phyloP scores from a whole-genome alignment of 23 tunicate species.

The Trididemnum clinides region DNA sequence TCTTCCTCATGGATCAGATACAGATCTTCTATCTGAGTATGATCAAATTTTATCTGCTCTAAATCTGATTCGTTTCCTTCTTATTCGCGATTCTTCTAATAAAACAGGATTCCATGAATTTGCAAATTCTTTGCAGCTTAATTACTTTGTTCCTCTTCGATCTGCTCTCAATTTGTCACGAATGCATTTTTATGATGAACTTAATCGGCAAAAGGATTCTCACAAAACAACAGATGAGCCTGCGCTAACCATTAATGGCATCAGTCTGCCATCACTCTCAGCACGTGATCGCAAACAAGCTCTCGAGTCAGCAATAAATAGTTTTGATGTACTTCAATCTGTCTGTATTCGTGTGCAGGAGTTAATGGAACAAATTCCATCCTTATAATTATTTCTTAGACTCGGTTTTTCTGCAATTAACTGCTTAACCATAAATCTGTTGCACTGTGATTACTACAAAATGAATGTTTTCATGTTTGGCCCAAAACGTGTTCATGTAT shows the following conservation, averaged over 20 bases:
- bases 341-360: slow-evolving; percentile 43
- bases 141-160: slow-evolving; percentile 39
- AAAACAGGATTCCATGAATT: slow-evolving; percentile 39
- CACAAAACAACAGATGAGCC: slow-evolving; percentile 16
- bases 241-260: slow-evolving; percentile 32
- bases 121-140: not conserved
- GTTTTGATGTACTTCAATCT: slow-evolving; percentile 62
- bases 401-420: too few relatives aligned
- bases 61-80: slow-evolving; percentile 57
- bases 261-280: slow-evolving; percentile 34
- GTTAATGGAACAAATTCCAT: not conserved
- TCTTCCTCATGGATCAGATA: slow-evolving; percentile 63
- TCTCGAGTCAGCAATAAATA: slow-evolving; percentile 53
- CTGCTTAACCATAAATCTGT: too few relatives aligned
- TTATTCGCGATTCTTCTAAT: slow-evolving; percentile 45
- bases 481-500: too few relatives aligned
- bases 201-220: slow-evolving; percentile 42
- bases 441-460: too few relatives aligned
- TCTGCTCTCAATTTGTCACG: slow-evolving; percentile 57
- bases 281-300: slow-evolving; percentile 37
- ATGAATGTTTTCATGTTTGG: too few relatives aligned
- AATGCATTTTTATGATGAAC: slow-evolving; percentile 61
- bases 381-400: too few relatives aligned
- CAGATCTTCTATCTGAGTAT: slow-evolving; percentile 65
- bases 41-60: slow-evolving; percentile 60